These are phyloP conservation scores for Lamellibrachia luymesi DNA, from an alignment of 1,140 invertebrate species.

Conservation along the genomic window DNA sequence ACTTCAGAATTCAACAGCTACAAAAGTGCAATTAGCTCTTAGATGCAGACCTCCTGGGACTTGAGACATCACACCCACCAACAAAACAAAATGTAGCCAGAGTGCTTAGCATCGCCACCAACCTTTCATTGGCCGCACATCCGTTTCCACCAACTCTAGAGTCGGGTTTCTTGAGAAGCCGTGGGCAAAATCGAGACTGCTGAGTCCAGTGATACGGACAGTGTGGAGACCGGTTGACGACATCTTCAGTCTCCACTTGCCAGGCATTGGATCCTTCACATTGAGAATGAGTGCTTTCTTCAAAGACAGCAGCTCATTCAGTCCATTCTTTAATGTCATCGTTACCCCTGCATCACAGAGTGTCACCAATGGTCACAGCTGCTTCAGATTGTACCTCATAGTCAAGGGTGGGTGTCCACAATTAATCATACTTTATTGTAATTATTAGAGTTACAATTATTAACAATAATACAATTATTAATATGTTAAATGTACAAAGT, in stretches of 20 bases:
- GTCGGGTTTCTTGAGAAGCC: conserved; percentile 67
- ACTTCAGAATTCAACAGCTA: background rate
- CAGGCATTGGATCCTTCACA: conserved; percentile 66
- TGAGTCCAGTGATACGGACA: conserved; percentile 68
- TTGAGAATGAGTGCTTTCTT: conserved; percentile 66
- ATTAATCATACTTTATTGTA: too few relatives aligned
- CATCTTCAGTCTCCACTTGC: conserved; percentile 65
- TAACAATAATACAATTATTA: too few relatives aligned
- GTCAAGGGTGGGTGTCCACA: too few relatives aligned
- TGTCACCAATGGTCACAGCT: too few relatives aligned
- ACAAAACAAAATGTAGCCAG: background rate
- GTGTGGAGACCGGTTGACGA: conserved; percentile 66
- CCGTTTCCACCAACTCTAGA: conserved; percentile 60
- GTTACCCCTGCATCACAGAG: background rate
- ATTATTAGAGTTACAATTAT: too few relatives aligned
- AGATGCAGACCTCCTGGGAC: background rate
- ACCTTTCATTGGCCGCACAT: conserved; percentile 66
- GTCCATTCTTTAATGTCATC: background rate
- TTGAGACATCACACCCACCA: background rate
- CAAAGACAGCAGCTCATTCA: conserved; percentile 60
- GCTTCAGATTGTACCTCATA: too few relatives aligned
- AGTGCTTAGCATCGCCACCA: conserved; percentile 15
- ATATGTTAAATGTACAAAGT: too few relatives aligned
- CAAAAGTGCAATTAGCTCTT: background rate
- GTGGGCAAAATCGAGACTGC: conserved; percentile 65